Evolutionary conservation across 2,888 invertebrate genomes (phyloP), one percentile per base, ranked within the genome.

Genomic region (Thera obeliscata): DNA sequence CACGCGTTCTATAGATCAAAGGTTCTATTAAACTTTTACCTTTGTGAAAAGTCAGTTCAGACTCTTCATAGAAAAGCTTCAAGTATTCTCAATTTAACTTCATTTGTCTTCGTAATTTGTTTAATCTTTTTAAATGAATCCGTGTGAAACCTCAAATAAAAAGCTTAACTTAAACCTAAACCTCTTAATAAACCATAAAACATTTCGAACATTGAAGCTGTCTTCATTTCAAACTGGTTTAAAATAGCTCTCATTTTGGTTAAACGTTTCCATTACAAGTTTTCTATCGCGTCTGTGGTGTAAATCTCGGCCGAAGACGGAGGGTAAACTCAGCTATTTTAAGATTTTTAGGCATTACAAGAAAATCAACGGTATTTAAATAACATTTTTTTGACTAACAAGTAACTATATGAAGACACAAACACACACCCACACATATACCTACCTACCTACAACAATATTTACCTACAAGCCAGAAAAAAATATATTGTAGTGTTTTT

Each of bases 221-320:
- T 73, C 75, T 78, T 78, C 66, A 78, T 80, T 76, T 71, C 58
- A 74, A 81, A 78, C 77, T 58, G 75, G 78, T 78, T 81, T 74
- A 73, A 76, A 79, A 77, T 76, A 76, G 76, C 74, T 76, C 80
- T 77, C 75, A 79, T 78, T 81, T 78, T 75, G 75, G 77, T 74
- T 74, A 70, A 72, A 74, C 74, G 71, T 72, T 72, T 75, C 76
- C 76, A 79, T 80, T 80, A 76, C 67, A 63, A 63, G 71, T 68
- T 75, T 74, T 74, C 12, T 66, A 60, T 65, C 54, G 48, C 49
- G 35, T 48, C 33, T 41, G 9, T 8, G 36, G 49, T 35, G 36
- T 36, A 59, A 50, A 59, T n/a, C 59, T 55, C 9, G 36, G 55
- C 36, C 12, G 50, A 2, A 46, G 43, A 46, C 43, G 9, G 9